Percentiles rank a stretch among this genome's conserved stretches.
Conservation (phyloP, 1,140 invertebrate genomes). For the Metopolophium dirhodum region DNA sequence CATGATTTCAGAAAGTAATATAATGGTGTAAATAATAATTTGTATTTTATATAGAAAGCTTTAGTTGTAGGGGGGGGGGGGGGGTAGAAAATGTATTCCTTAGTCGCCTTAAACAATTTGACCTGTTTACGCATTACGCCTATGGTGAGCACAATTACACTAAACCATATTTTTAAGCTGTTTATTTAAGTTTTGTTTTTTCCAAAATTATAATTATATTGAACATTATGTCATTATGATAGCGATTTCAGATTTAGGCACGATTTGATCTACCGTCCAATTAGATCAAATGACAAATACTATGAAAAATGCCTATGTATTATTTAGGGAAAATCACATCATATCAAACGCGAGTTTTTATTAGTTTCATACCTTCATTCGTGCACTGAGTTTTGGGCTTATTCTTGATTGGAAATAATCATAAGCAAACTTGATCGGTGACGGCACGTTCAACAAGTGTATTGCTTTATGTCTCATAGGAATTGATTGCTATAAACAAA, state of each 20-base stretch:
- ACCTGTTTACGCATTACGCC: too few species aligned
- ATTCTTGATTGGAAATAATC: slow-evolving; percentile 74
- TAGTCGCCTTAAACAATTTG: too few species aligned
- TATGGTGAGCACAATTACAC: background rate
- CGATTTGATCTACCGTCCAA: background rate
- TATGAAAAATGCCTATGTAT: background rate
- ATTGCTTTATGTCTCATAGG: slow-evolving; percentile 78
- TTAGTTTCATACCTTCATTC: slow-evolving; percentile 67
- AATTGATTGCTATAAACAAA: slow-evolving; percentile 71
- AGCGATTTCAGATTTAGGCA: background rate
- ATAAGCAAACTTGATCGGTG: slow-evolving; percentile 73
- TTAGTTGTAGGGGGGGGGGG: too few species aligned
- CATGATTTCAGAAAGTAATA: too few species aligned
- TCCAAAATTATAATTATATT: background rate
- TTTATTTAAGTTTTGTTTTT: background rate
- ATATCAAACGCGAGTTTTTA: background rate
- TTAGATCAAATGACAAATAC: background rate
- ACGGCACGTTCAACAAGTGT: slow-evolving; percentile 74
- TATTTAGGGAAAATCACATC: background rate
- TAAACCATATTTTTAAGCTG: background rate
- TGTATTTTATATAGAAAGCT: too few species aligned
- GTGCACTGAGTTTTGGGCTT: slow-evolving; percentile 73
- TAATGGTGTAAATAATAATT: too few species aligned
- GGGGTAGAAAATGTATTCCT: too few species aligned
- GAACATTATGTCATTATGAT: background rate